phyloP scores from a whole-genome alignment of 2,113 vertebrate genomes.

The Phrynosoma platyrhinos region DNA sequence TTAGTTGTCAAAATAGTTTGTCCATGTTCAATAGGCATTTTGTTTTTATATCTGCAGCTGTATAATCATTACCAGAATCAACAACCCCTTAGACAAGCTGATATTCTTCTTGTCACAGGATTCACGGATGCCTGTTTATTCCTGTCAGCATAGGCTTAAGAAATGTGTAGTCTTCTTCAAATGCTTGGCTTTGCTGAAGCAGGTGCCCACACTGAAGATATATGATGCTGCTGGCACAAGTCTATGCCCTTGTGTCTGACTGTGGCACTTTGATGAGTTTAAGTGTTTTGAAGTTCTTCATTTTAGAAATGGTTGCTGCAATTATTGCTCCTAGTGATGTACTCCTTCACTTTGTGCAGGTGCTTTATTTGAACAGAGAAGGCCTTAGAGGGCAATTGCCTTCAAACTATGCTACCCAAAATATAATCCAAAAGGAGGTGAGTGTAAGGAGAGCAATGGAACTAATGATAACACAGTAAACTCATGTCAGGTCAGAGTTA shows the following conservation, averaged over 20 bases:
- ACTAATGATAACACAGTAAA: slow-evolving; percentile 37
- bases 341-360: background rate
- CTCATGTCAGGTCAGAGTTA: background rate
- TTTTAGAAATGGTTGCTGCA: background rate
- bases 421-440: slow-evolving; percentile 10
- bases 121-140: background rate
- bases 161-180: background rate
- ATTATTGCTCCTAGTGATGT: slow-evolving; percentile 11
- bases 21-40: background rate
- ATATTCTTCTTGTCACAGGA: background rate
- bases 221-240: background rate
- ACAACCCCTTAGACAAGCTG: background rate
- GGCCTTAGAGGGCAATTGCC: slow-evolving; percentile 3
- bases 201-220: background rate
- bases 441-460: slow-evolving; percentile 10
- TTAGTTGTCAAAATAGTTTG: background rate
- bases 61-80: slow-evolving; percentile 29
- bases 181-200: slow-evolving; percentile 15
- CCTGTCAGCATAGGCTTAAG: background rate
- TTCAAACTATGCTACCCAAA: slow-evolving; percentile 3
- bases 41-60: background rate
- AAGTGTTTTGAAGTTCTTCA: slow-evolving; percentile 25
- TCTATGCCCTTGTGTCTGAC: background rate
- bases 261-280: background rate
- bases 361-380: slow-evolving; percentile 28